Base-by-base conservation (phyloP, 2,113 vertebrate species). In the Cyphomyrus discorhynchus region DNA sequence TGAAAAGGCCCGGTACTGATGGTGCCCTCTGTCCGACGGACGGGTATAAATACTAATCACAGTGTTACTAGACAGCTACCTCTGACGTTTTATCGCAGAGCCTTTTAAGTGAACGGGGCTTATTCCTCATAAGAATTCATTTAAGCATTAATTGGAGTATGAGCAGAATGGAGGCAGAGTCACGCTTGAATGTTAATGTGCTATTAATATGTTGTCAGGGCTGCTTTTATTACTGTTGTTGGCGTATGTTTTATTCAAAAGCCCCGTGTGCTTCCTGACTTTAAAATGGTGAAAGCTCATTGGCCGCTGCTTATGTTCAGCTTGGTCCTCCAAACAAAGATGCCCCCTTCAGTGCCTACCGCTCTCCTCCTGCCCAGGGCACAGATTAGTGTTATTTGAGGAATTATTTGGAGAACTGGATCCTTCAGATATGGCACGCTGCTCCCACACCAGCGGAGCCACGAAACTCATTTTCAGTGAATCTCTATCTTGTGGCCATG, bases 81-180 rank as follows among this genome's bases (percentile, higher is more conserved):
- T 93, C 92, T 92, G 92, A 87, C 89, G 91, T 92, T 50, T 90
- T 90, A 2, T 89, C 52, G 46, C 46, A 89, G 87, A 46, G 53
- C 66, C 85, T 70, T 49, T 58, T 86, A 89, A 87, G 50, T 86
- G 53, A 91, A 91, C 93, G 94, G 92, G 90, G 85, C 88, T 94
- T 93, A 46, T 80, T 53, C 88, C 91, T 92, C 39, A 91, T 56
- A 91, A 92, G 66, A 91, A 90, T 94, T 94, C 92, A 91, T 94
- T 94, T 94, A 85, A 89, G 89, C 27, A 92, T 53, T 94, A 94
- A 94, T 93, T 93, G 91, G 91, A 90, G 90, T 91, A 93, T 92
- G 91, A 13, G 42, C 93, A 89, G 92, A 62, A 84, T 19, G 90
- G 92, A 93, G 91, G 1, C 84, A 1, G 86, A 88, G 90, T 93